Evolutionary conservation across 2,797 vertebrate genomes (phyloP).

Genomic region (Artibeus jamaicensis): DNA sequence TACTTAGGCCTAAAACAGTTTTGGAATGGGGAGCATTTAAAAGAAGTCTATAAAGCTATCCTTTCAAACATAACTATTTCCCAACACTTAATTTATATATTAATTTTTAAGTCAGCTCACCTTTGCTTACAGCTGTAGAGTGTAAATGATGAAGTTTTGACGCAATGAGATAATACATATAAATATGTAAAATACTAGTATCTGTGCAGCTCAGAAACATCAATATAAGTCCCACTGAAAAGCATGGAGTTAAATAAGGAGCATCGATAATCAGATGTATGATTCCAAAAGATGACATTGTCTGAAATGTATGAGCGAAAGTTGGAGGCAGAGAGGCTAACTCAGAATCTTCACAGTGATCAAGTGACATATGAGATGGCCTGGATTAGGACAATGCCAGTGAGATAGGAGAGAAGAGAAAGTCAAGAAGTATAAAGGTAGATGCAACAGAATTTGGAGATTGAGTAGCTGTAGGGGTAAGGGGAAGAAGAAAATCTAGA

Average conservation of each 20-base stretch:
- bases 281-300: background rate
- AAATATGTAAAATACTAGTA: background rate
- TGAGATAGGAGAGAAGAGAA: background rate
- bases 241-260: background rate
- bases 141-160: background rate
- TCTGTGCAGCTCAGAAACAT: background rate
- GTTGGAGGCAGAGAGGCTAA: background rate
- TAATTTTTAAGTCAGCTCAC: background rate
- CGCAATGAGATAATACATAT: background rate
- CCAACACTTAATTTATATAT: background rate
- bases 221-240: background rate
- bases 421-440: background rate
- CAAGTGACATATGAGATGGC: background rate
- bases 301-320: background rate
- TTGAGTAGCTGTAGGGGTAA: background rate
- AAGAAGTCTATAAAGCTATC: background rate
- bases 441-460: background rate
- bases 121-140: background rate
- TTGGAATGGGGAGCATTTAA: background rate
- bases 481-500: background rate
- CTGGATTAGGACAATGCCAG: background rate
- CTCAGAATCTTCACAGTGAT: background rate
- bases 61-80: background rate
- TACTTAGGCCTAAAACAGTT: conserved; percentile 5
- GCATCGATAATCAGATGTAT: background rate